Evolutionary conservation across 2,888 invertebrate genomes (phyloP).

Genomic region (Idaea dimidiata): DNA sequence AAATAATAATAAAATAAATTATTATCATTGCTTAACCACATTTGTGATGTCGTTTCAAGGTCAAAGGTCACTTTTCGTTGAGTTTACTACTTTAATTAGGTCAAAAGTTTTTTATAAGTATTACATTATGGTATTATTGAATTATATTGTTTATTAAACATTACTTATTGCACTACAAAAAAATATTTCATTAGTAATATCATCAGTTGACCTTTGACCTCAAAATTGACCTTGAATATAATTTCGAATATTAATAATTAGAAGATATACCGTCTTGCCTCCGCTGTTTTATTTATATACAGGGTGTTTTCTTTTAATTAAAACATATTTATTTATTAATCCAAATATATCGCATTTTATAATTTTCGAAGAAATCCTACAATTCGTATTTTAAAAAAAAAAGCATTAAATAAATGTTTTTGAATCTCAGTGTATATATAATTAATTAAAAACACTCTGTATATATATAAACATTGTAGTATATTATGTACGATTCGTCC

Average conservation of each 20-base stretch:
- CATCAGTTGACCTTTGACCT: background rate
- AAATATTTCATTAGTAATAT: no score
- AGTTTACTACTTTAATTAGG: background rate
- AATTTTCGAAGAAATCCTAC: no score
- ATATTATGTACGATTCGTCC: background rate
- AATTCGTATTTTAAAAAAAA: no score
- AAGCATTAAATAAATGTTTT: no score
- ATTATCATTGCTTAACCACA: conserved; percentile 6
- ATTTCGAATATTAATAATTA: background rate
- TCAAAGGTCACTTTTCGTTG: background rate
- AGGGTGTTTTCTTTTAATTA: background rate
- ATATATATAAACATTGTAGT: background rate
- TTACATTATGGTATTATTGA: background rate
- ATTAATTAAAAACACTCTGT: conserved; percentile 1
- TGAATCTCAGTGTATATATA: no score
- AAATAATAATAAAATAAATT: conserved; percentile 14
- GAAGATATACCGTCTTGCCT: conserved; percentile 12
- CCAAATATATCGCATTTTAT: no score
- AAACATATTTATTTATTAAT: background rate
- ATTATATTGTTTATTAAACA: background rate
- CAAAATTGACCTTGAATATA: background rate
- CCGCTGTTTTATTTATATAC: conserved; percentile 7
- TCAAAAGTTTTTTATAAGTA: background rate
- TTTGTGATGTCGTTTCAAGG: background rate
- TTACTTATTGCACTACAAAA: background rate